Conservation (phyloP, 2,797 vertebrate genomes). For the Mallotus villosus region DNA sequence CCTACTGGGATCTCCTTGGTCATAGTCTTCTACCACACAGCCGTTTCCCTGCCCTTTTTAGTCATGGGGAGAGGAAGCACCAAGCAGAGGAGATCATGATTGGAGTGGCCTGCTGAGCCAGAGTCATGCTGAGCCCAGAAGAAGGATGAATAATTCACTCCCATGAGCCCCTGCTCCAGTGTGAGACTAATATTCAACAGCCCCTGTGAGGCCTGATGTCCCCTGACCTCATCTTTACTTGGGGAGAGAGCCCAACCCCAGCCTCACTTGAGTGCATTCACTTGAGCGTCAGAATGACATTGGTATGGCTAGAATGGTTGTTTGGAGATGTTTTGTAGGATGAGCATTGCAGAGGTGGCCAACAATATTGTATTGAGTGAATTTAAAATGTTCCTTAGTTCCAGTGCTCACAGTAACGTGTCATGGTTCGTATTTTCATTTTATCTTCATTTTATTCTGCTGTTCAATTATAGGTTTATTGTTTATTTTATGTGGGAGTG, state of each 20-base stretch:
- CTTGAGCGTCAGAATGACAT: slow-evolving; percentile 43
- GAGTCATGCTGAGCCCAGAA: slow-evolving; percentile 67
- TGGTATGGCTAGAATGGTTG: slow-evolving; percentile 16
- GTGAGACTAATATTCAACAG: slow-evolving; percentile 77
- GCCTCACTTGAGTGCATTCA: slow-evolving; percentile 48
- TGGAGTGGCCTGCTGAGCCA: slow-evolving; percentile 65
- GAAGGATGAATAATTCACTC: slow-evolving; percentile 67
- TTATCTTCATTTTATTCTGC: background rate
- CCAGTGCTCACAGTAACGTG: background rate
- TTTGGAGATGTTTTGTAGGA: slow-evolving; percentile 12
- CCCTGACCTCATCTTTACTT: slow-evolving; percentile 13
- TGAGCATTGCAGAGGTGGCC: background rate
- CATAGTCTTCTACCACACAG: slow-evolving; percentile 70
- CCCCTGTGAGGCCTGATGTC: slow-evolving; percentile 57
- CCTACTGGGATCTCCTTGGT: slow-evolving; percentile 80
- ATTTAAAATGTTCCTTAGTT: background rate
- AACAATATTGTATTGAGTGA: background rate
- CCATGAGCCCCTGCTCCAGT: slow-evolving; percentile 65
- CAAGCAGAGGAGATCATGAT: slow-evolving; percentile 74
- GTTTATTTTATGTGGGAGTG: background rate
- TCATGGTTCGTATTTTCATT: background rate
- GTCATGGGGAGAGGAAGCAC: slow-evolving; percentile 80
- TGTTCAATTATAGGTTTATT: background rate
- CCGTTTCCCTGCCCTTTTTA: slow-evolving; percentile 74
- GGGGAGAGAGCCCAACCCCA: slow-evolving; percentile 47